These are phyloP conservation scores for Drosophila parthenogenetica DNA, from an alignment of 2,888 invertebrate species.

Conservation along the genomic window DNA sequence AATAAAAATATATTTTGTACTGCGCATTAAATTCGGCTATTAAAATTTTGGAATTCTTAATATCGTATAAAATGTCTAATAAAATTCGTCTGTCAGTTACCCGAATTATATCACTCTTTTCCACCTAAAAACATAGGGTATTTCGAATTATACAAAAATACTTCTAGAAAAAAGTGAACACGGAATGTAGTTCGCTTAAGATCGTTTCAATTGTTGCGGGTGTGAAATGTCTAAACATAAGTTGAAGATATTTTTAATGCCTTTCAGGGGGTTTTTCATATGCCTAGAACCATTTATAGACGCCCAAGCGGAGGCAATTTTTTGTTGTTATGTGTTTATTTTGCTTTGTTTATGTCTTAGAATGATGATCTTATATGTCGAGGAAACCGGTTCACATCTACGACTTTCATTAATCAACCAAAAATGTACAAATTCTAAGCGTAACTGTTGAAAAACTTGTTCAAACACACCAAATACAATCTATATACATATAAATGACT, in stretches of 20 bases:
- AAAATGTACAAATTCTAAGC: constrained; percentile 52
- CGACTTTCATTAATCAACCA: constrained; percentile 66
- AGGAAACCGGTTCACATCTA: constrained; percentile 62
- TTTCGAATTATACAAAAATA: constrained; percentile 42
- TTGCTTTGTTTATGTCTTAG: constrained; percentile 39
- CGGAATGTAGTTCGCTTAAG: constrained; percentile 16
- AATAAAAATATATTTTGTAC: no score
- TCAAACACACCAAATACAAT: constrained; percentile 51
- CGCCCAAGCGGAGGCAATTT: background rate
- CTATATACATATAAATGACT: constrained; percentile 7
- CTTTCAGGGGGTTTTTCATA: constrained; percentile 23
- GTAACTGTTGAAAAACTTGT: constrained; percentile 67
- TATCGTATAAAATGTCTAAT: no score
- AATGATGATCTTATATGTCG: constrained; percentile 52
- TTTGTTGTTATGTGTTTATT: background rate
- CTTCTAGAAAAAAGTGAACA: constrained; percentile 28
- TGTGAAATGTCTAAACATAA: constrained; percentile 45
- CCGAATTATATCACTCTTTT: background rate
- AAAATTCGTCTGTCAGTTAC: background rate
- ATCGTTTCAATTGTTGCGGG: constrained; percentile 53
- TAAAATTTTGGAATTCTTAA: no score
- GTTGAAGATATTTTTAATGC: constrained; percentile 19
- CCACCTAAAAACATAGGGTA: background rate
- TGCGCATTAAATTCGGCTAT: no score
- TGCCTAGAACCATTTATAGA: constrained; percentile 20